Evolutionary conservation across 1,140 invertebrate species (phyloP), one percentile per base, ranked within the genome.

Genomic region (Bombus sylvicola): DNA sequence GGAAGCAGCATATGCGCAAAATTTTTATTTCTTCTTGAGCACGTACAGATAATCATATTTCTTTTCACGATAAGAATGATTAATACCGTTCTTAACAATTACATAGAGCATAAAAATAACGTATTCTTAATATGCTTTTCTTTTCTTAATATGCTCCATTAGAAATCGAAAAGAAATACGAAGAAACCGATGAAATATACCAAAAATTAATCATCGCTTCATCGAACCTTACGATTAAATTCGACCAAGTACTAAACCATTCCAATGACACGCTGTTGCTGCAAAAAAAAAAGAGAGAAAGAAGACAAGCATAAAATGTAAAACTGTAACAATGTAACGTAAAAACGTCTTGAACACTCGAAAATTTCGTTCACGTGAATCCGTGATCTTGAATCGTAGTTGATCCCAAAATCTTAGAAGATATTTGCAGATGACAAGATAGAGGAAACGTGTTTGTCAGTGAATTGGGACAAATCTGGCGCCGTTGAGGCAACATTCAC

Each of bases 341-440:
- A 28, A 41, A 3, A n/a, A 41, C 41, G 28, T 39, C 3, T 78
- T 28, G 4, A 64, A 31, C 25, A 10, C 28, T 77, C 37, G 37
- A 77, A 62, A 39, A 41, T 41, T 41, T 77, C n/a, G n/a, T 37
- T 62, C 75, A 31, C 28, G 37, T 31, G 28, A 77, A 39, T 64
- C 59, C 2, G 4, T 77, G 28, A 77, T 77, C 57, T 43, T 34
- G 31, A 68, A 68, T 68, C 41, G 0, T 3, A 13, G 28, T 68
- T 34, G 43, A 79, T 68, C n/a, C 62, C 41, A 47, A 31, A 15
- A 71, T 59, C 31, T 71, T 41, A 34, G 43, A 0, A 25, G 41
- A 64, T 77, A 39, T 83, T 83, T 77, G 62, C 73, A 53, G 59
- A 57, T 31, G 73, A 62, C 64, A n/a, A 73, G 87, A 82, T 78